Conservation (phyloP, 2,797 vertebrate genomes). For the Centropyge bicolor region DNA sequence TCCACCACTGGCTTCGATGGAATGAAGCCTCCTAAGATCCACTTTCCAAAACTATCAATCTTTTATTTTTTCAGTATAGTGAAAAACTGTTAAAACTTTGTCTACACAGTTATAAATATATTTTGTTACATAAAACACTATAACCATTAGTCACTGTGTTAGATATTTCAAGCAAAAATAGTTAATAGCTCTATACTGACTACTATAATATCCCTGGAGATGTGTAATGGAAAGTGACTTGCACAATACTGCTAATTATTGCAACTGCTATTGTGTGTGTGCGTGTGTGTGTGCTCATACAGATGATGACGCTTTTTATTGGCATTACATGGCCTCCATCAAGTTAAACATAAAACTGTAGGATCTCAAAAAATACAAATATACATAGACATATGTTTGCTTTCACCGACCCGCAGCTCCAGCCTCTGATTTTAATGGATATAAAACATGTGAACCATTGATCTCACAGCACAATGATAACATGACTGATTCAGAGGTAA, state of each 20-base stretch:
- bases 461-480: background rate
- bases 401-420: background rate
- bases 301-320: background rate
- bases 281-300: background rate
- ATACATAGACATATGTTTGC: background rate
- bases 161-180: background rate
- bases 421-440: background rate
- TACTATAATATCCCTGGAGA: constrained; percentile 8
- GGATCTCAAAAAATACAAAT: background rate
- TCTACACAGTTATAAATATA: background rate
- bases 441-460: background rate
- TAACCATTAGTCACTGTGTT: background rate
- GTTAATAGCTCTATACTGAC: background rate
- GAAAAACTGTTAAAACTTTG: background rate
- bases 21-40: no score
- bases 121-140: background rate
- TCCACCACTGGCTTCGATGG: no score
- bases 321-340: background rate
- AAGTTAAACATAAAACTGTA: background rate
- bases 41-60: no score
- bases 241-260: constrained; percentile 20
- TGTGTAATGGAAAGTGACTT: background rate
- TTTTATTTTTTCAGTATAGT: no score
- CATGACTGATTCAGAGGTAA: background rate
- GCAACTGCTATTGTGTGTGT: background rate